Evolutionary conservation across 2,888 invertebrate species (phyloP).

Genomic region (Oxytorus armatus): DNA sequence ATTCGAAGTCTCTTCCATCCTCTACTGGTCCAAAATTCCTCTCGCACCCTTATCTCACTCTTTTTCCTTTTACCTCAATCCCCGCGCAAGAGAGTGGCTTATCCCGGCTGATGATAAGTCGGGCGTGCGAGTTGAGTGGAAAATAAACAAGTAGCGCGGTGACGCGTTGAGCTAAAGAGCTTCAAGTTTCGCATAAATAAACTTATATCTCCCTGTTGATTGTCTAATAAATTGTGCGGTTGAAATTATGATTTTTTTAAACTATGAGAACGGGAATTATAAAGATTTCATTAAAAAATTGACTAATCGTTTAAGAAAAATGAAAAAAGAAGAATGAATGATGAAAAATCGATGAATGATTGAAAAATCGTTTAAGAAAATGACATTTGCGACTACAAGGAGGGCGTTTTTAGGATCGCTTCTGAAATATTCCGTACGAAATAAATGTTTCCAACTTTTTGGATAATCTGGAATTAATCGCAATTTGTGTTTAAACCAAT

Average conservation of each 20-base stretch:
- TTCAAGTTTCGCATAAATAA: conserved; percentile 2
- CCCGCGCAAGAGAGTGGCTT: conserved; percentile 48
- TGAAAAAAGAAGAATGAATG: too few species aligned
- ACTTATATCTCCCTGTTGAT: background rate
- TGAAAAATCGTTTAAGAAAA: too few species aligned
- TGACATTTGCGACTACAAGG: too few species aligned
- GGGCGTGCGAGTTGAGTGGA: conserved; percentile 60
- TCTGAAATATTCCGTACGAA: too few species aligned
- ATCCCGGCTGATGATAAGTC: conserved; percentile 69
- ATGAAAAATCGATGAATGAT: too few species aligned
- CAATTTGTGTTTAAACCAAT: too few species aligned
- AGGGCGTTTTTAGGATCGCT: too few species aligned
- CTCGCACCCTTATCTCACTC: conserved; percentile 13
- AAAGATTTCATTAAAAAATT: too few species aligned
- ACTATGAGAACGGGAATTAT: background rate
- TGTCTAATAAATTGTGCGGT: conserved; percentile 1
- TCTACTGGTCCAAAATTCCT: conserved; percentile 10
- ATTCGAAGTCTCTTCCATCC: conserved; percentile 45
- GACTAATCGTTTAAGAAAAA: too few species aligned
- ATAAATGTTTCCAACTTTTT: too few species aligned
- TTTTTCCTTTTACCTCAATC: conserved; percentile 7
- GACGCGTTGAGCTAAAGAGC: conserved; percentile 48
- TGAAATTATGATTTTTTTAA: conserved; percentile 19
- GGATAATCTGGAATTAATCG: too few species aligned
- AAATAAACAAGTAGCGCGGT: conserved; percentile 59